Conservation (phyloP, 2,888 invertebrate genomes). For the Euzophera pinguis region DNA sequence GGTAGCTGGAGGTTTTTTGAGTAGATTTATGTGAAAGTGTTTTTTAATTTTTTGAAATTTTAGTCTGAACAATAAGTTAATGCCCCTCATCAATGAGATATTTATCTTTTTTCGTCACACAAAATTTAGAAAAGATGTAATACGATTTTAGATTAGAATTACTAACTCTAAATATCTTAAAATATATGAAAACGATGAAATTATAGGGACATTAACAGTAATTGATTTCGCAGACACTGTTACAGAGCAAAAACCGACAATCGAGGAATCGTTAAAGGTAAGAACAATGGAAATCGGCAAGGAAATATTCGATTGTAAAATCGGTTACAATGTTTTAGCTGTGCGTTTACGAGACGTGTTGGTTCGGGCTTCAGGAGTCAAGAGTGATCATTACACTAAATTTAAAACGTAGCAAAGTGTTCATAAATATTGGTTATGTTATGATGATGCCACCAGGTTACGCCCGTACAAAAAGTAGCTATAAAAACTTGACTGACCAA, state of each 20-base stretch:
- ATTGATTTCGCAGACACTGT: conserved; percentile 20
- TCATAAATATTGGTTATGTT: conserved; percentile 67
- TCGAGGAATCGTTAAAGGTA: conserved; percentile 21
- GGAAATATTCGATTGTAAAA: conserved; percentile 31
- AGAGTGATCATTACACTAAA: conserved; percentile 58
- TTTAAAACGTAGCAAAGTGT: conserved; percentile 64
- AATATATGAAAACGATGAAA: conserved; percentile 7
- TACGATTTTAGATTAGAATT: no score
- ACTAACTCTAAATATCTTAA: not conserved
- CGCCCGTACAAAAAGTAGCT: conserved; percentile 44
- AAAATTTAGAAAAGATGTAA: no score
- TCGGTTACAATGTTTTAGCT: conserved; percentile 32
- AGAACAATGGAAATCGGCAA: conserved; percentile 20
- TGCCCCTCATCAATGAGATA: no score
- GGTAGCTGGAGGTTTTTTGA: conserved; percentile 10
- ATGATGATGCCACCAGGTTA: conserved; percentile 59
- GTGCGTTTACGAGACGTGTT: conserved; percentile 22
- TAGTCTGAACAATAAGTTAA: no score
- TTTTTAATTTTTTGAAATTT: no score
- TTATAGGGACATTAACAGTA: conserved; percentile 20
- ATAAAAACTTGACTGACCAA: conserved; percentile 40
- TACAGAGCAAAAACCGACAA: conserved; percentile 19
- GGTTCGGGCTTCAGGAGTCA: conserved; percentile 33
- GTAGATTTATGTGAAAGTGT: no score
- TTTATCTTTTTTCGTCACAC: not conserved